Conservation (phyloP, 2,797 vertebrate genomes). For the Microhierax caerulescens region DNA sequence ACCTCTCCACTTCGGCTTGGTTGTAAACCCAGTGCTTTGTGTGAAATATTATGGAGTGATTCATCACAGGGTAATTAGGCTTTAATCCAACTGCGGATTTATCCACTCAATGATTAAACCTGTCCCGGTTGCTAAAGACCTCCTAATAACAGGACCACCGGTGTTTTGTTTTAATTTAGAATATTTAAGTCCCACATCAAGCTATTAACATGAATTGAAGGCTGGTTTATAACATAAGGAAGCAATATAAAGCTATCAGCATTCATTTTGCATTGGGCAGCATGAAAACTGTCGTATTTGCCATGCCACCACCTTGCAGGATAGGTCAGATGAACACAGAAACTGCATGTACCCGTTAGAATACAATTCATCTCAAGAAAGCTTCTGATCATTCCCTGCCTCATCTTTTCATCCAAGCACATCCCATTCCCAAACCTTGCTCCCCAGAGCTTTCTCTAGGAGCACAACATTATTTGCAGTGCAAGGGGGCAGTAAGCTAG, state of each 20-base stretch:
- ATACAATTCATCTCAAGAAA: not conserved
- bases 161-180: not conserved
- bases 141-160: not conserved
- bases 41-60: constrained; percentile 8
- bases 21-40: not conserved
- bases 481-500: not conserved
- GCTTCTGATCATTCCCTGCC: not conserved
- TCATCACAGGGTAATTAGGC: constrained; percentile 30
- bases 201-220: not conserved
- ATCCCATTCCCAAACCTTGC: not conserved
- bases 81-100: constrained; percentile 23
- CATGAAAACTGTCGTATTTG: not conserved
- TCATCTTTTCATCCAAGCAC: not conserved
- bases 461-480: not conserved
- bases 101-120: constrained; percentile 2
- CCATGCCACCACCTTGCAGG: not conserved
- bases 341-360: not conserved
- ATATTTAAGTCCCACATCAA: not conserved
- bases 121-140: not conserved
- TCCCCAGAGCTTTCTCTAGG: not conserved
- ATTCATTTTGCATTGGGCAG: not conserved
- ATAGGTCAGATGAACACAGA: not conserved
- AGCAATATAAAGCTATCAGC: not conserved
- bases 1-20: not conserved
- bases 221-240: not conserved